Evolutionary conservation across 2,113 vertebrate species (phyloP), one percentile per base, ranked within the genome.

Genomic region (Amblyopsis rosae): DNA sequence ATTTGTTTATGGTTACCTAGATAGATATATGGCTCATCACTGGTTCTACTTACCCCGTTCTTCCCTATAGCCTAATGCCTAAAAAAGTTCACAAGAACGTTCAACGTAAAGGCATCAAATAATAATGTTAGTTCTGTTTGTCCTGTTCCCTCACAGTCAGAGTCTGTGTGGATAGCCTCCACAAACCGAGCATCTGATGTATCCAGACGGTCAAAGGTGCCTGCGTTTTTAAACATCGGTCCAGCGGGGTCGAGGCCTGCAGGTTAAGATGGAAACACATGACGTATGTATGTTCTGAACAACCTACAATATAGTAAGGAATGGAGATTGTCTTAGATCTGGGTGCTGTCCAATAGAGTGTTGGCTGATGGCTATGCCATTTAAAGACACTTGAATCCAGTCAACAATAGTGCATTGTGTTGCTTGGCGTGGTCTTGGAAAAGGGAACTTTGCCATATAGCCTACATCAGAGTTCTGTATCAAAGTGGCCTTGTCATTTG

Each of bases 111-210:
- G 13, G 49, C 13, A 51, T 4, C 11, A 12, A 51, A 15, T 51
- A 7, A 51, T 51, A 8, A 15, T 9, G 49, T 17, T 16, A n/a
- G 13, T 9, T 15, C 13, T 16, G 53, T 26, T 48, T 50, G 46
- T 51, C 17, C 1, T 63, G 12, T 58, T 50, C 64, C 75, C 95
- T 96, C 89, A 99, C 98, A 92, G 92, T 99, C 97, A 11, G 95
- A 84, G 85, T 99, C 98, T 0, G 96, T 98, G 83, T 99, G 98
- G 82, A 99, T 94, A 75, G 94, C 96, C 57, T 99, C 98, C 50
- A 99, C 96, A 0, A 98, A 99, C 77, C 91, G 85, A 41, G 97
- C 98, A 1, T 99, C 97, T 1, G 92, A 92, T 0, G 97, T 90
- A 82, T 99, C 96, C 79, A 99, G 82, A 0, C 97, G 94, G 62